Conservation (phyloP, 2,888 invertebrate genomes). For the Papilio demoleus region DNA sequence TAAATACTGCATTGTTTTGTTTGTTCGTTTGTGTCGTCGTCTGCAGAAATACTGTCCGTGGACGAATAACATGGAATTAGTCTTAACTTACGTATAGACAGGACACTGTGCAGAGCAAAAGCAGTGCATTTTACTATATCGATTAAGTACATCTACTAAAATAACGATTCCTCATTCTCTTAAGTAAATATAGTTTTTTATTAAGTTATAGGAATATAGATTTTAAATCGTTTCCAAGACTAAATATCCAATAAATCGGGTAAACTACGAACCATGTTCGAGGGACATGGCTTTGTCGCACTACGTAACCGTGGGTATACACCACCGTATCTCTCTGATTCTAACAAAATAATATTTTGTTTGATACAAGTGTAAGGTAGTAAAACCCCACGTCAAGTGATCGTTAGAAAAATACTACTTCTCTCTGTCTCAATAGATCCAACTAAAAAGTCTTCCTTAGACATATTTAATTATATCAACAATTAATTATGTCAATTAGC, state of each 20-base stretch:
- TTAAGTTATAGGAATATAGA: slow-evolving; percentile 41
- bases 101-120: slow-evolving; percentile 67
- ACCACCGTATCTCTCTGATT: background rate
- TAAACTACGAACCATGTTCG: too few relatives aligned
- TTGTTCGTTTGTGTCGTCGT: slow-evolving; percentile 51
- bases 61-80: slow-evolving; percentile 60
- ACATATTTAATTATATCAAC: background rate
- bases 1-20: slow-evolving; percentile 75
- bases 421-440: background rate
- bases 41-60: slow-evolving; percentile 56
- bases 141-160: slow-evolving; percentile 63
- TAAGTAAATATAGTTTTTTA: slow-evolving; percentile 40
- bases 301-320: background rate
- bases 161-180: slow-evolving; percentile 35
- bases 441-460: slow-evolving; percentile 2
- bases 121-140: slow-evolving; percentile 61
- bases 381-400: background rate
- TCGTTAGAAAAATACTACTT: slow-evolving; percentile 12
- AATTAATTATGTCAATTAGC: background rate
- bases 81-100: slow-evolving; percentile 57
- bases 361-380: background rate
- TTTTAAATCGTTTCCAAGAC: slow-evolving; percentile 19
- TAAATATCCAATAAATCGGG: too few relatives aligned
- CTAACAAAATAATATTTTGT: too few relatives aligned
- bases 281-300: background rate